Evolutionary conservation across 2,113 vertebrate species (phyloP).

Genomic region (Chlorodrepanis virens): DNA sequence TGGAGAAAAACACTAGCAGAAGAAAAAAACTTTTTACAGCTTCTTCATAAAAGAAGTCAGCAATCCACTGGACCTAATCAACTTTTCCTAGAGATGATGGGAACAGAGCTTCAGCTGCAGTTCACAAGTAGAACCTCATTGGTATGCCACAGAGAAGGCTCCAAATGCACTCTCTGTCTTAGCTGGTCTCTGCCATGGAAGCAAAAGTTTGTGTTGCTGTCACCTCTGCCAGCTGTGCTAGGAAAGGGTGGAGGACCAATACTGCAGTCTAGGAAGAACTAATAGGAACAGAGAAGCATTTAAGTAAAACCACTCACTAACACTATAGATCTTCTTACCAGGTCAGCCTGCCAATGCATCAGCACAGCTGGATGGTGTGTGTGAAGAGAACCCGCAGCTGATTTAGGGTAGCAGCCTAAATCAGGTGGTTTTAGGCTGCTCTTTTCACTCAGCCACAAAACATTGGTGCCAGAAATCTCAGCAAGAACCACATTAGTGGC

Average conservation of each 20-base stretch:
- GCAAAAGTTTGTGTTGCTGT: neutral
- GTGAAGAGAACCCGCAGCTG: slow-evolving; percentile 22
- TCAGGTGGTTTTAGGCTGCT: slow-evolving; percentile 8
- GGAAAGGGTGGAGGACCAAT: neutral
- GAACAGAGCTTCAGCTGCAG: neutral
- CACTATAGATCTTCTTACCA: slow-evolving; percentile 40
- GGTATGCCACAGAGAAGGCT: neutral
- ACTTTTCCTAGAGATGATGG: neutral
- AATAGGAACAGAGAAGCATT: slow-evolving; percentile 13
- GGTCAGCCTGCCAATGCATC: slow-evolving; percentile 19
- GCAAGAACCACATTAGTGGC: neutral
- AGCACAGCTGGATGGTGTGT: slow-evolving; percentile 40
- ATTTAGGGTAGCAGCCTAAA: neutral
- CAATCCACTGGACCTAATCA: slow-evolving; percentile 59
- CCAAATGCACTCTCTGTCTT: neutral
- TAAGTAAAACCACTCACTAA: slow-evolving; percentile 42
- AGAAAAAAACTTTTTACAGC: slow-evolving; percentile 68
- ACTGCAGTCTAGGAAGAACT: neutral
- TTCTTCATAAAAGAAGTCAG: slow-evolving; percentile 63
- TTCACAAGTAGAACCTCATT: neutral
- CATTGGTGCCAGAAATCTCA: neutral
- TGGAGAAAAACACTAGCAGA: slow-evolving; percentile 39
- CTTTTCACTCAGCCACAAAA: neutral
- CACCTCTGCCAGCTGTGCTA: neutral
- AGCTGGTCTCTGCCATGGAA: neutral